Percentiles rank a stretch among this genome's conserved stretches.
Evolutionary conservation across 1,140 invertebrate genomes (phyloP).

Genomic region (Leptinotarsa texana): DNA sequence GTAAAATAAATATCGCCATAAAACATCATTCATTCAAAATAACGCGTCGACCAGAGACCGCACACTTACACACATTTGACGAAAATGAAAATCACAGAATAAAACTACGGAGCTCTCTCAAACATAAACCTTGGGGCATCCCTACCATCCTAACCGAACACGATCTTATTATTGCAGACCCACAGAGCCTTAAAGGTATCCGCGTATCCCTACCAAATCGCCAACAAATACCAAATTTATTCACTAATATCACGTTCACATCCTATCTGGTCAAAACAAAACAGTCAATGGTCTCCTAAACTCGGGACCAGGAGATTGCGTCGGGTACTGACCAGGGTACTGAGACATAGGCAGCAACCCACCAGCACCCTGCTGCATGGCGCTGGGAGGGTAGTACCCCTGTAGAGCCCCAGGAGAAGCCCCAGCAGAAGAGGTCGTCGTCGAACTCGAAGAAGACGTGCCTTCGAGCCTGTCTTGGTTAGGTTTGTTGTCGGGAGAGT

Average conservation of each 20-base stretch:
- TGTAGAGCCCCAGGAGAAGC: slow-evolving; percentile 66
- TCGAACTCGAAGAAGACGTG: slow-evolving; percentile 59
- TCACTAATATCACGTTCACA: slow-evolving; percentile 47
- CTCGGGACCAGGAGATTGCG: slow-evolving; percentile 61
- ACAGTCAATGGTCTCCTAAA: slow-evolving; percentile 80
- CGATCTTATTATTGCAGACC: no score
- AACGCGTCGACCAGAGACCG: no score
- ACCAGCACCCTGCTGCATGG: slow-evolving; percentile 56
- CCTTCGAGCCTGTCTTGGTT: slow-evolving; percentile 61
- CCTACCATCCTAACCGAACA: no score
- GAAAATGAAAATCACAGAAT: not conserved
- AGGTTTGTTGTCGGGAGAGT: slow-evolving; percentile 65
- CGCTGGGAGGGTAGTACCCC: slow-evolving; percentile 64
- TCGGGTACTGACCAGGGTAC: slow-evolving; percentile 64
- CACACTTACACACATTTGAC: not conserved
- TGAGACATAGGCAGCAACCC: slow-evolving; percentile 67
- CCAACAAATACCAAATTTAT: not conserved
- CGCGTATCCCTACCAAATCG: not conserved
- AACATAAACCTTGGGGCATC: no score
- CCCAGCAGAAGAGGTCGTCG: slow-evolving; percentile 65
- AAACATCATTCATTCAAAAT: no score
- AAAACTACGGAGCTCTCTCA: not conserved
- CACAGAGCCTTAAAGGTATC: not conserved
- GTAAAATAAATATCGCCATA: no score
- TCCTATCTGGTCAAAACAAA: slow-evolving; percentile 82